Base-by-base conservation (phyloP, 2,113 vertebrate species). In the Cyanocitta stelleri region DNA sequence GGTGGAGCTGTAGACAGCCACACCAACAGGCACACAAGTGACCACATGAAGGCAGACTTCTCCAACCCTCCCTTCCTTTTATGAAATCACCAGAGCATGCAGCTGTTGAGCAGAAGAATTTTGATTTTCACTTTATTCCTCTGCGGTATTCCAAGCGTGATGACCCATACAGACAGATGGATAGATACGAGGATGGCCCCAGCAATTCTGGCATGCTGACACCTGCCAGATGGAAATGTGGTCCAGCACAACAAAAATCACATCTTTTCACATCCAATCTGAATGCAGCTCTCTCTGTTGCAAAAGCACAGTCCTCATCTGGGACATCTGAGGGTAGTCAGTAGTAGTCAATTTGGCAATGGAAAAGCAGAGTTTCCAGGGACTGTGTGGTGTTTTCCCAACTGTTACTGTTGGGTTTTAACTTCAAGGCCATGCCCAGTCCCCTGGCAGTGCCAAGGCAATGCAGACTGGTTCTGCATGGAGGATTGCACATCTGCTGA, bases 111-210 rank as follows among this genome's bases (percentile, higher is more conserved):
- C 44, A 74, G 7, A 44, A 91, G 35, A 82, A 51, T 69, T 93
- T 82, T 85, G 85, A 46, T 64, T 89, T 89, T 82, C 78, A 19
- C 61, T 64, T 72, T 61, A 18, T 82, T 74, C 37, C 46, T 55
- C 12, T 30, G 61, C 0, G 0, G 10, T 33, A 22, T 44, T 85
- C 77, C 59, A 73, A 82, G 44, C 0, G 0, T 51, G 71, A 59
- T 85, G 71, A 78, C 59, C 80, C 27, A 22, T 20, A 52, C 2
- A 24, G 24, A 35, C 80, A 78, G 75, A 93, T 32, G 32, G 75
- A 41, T 41, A 20, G 80, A 69, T 11, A 64, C 6, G 3, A 49
- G 55, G 32, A 51, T 44, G 49, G n/a, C 54, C 64, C 35, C 54
- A 77, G 49, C 2, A 6, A 41, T 73, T 77, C 80, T 78, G 80